A percentile compares a stretch with the other conserved stretches of the same genome.
Evolutionary conservation across 1,140 invertebrate genomes (phyloP).

Genomic region (Pseudomyrmex gracilis): DNA sequence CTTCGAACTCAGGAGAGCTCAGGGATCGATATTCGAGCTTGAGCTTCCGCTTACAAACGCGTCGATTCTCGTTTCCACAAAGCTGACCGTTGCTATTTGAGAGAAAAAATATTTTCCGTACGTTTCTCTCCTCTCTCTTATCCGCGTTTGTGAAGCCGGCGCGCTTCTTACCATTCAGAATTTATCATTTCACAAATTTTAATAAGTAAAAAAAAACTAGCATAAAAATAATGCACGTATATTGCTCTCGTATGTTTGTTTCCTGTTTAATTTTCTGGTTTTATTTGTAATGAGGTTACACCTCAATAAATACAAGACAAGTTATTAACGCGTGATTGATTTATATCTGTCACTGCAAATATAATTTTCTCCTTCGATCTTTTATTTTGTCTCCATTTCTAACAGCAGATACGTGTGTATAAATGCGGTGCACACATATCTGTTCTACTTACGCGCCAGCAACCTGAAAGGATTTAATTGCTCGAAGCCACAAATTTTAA

Average conservation of each 20-base stretch:
- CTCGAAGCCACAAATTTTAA: conserved; percentile 49
- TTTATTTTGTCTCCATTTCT: no score
- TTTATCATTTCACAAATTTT: conserved; percentile 10
- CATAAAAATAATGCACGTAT: background rate
- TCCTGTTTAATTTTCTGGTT: background rate
- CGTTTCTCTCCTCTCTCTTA: background rate
- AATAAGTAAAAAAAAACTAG: background rate
- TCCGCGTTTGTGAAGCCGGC: background rate
- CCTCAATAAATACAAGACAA: background rate
- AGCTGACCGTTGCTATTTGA: conserved; percentile 5
- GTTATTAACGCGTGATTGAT: no score
- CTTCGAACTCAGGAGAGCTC: background rate
- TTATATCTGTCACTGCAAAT: no score
- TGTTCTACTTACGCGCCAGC: conserved; percentile 11
- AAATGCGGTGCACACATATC: background rate
- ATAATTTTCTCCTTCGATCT: no score
- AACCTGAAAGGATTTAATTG: conserved; percentile 29
- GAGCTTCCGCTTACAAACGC: conserved; percentile 47
- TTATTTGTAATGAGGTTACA: background rate
- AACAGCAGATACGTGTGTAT: no score
- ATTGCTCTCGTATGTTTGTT: background rate
- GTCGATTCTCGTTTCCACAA: conserved; percentile 31
- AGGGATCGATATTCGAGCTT: conserved; percentile 45
- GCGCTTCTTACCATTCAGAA: background rate
- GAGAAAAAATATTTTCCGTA: conserved; percentile 36